phyloP scores from a whole-genome alignment of 2,113 vertebrate species.

The Lepisosteus oculatus region DNA sequence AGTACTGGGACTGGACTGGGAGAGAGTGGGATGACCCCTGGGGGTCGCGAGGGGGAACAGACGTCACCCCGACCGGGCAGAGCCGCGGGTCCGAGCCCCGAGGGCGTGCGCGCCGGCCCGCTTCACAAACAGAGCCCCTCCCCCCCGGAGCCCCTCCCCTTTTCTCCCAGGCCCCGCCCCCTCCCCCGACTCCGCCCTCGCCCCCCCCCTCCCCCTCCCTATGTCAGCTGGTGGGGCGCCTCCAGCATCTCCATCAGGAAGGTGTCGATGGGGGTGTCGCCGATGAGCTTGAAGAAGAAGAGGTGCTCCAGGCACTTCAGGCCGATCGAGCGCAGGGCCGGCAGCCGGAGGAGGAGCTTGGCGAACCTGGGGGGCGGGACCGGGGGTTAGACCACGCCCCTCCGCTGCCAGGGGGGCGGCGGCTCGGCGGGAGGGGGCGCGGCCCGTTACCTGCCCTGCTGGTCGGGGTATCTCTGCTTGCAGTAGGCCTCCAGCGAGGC shows the following conservation, averaged over 20 bases:
- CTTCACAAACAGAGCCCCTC: no score
- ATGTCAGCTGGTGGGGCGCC: slow-evolving; percentile 86
- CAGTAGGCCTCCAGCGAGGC: slow-evolving; percentile 87
- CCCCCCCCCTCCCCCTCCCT: slow-evolving; percentile 32
- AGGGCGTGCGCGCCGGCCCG: no score
- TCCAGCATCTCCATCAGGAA: slow-evolving; percentile 96
- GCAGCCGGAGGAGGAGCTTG: slow-evolving; percentile 87
- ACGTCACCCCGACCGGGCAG: no score
- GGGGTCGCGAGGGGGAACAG: no score
- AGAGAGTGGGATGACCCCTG: no score
- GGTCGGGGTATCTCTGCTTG: slow-evolving; percentile 89
- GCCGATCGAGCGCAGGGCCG: slow-evolving; percentile 83
- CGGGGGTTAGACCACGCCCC: background rate
- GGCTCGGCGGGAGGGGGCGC: background rate
- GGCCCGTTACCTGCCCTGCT: slow-evolving; percentile 75
- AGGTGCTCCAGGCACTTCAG: slow-evolving; percentile 90
- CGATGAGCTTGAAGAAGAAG: slow-evolving; percentile 93
- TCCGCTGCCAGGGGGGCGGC: background rate
- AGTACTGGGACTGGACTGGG: no score
- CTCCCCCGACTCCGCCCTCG: background rate
- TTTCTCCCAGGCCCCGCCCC: no score
- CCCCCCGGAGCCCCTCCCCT: no score
- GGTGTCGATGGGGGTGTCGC: slow-evolving; percentile 90
- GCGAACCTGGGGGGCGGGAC: slow-evolving; percentile 72
- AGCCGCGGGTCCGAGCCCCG: no score